Base-by-base conservation (phyloP, 2,888 invertebrate genomes). In the Euplexia lucipara region DNA sequence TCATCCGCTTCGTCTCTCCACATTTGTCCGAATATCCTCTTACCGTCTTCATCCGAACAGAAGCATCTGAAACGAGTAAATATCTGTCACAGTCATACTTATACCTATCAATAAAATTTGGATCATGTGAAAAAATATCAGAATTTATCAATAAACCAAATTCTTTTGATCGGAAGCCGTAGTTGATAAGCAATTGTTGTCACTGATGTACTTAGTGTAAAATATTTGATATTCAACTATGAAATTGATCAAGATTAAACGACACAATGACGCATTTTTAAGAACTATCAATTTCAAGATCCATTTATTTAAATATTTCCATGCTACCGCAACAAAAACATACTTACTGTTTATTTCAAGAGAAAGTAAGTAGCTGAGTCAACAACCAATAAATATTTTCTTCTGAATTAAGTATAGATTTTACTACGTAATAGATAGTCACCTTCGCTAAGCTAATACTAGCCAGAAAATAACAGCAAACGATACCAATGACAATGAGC, bases 21-120 rank as follows among this genome's bases (percentile, higher is more conserved):
- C 83, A 96, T 95, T 92, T 96, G 96, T 80, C 97, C 97, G 91
- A 96, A 97, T 87, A 97, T 96, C 88, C 97, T 93, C 42, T 91
- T 92, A 42, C 97, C 97, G 53, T 89, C 83, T 77, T 91, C 90
- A 87, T 96, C 95, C 61, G 95, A 96, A 88, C 97, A 97, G 87
- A 97, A 97, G 90, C 97, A 97, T 88, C 97, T 96, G 42, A 16
- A 65, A 32, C 41, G 87, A 83, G 86, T 79, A 83, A 74, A n/a
- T n/a, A 12, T 34, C 16, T 20, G 12, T 63, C 8, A 35, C 59
- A 42, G 9, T 12, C n/a, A n/a, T 16, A 18, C 9, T 16, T 20
- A 32, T 39, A 20, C n/a, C 18, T 39, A 10, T 53, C 1, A 22
- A 3, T 30, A 6, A 18, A 59, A 59, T 57, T 37, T 32, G 2